phyloP scores from a whole-genome alignment of 2,113 vertebrate genomes.

The Labeo rohita region DNA sequence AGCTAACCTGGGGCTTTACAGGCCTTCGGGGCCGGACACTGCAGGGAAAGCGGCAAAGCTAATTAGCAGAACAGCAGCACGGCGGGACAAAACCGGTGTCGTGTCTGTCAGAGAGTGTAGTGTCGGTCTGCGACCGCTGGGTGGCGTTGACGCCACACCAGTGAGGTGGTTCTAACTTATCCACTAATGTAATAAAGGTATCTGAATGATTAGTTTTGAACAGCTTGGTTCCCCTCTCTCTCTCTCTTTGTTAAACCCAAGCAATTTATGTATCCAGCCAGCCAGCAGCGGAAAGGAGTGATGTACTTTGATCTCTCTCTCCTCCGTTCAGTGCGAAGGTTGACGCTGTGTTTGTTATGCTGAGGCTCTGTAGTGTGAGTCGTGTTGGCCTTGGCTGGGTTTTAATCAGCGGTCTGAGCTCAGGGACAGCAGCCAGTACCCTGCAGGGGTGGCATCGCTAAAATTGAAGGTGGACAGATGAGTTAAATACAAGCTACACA shows the following conservation, averaged over 20 bases:
- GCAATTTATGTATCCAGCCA: constrained; percentile 45
- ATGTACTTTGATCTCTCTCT: constrained; percentile 49
- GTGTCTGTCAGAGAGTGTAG: background rate
- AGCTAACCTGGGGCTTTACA: constrained; percentile 41
- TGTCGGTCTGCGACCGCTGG: constrained; percentile 42
- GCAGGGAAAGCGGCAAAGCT: constrained; percentile 39
- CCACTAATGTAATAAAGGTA: constrained; percentile 4
- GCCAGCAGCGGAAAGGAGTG: constrained; percentile 44
- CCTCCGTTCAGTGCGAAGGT: constrained; percentile 17
- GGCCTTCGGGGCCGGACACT: constrained; percentile 43
- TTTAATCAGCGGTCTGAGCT: constrained; percentile 47
- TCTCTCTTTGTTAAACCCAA: constrained; percentile 36
- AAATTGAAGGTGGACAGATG: constrained; percentile 51
- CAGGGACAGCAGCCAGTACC: constrained; percentile 40
- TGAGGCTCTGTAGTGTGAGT: background rate
- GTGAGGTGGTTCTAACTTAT: background rate
- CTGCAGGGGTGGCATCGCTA: constrained; percentile 46
- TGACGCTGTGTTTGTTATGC: constrained; percentile 35
- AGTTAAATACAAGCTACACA: constrained; percentile 48
- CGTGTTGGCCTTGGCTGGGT: constrained; percentile 39
- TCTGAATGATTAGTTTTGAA: constrained; percentile 27
- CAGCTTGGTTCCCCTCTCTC: constrained; percentile 10
- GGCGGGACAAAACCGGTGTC: constrained; percentile 8
- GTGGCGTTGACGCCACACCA: constrained; percentile 52
- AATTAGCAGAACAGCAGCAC: constrained; percentile 46